Evolutionary conservation across 1,140 invertebrate species (phyloP), one percentile per base, ranked within the genome.

Genomic region (Pogonomyrmex californicus): DNA sequence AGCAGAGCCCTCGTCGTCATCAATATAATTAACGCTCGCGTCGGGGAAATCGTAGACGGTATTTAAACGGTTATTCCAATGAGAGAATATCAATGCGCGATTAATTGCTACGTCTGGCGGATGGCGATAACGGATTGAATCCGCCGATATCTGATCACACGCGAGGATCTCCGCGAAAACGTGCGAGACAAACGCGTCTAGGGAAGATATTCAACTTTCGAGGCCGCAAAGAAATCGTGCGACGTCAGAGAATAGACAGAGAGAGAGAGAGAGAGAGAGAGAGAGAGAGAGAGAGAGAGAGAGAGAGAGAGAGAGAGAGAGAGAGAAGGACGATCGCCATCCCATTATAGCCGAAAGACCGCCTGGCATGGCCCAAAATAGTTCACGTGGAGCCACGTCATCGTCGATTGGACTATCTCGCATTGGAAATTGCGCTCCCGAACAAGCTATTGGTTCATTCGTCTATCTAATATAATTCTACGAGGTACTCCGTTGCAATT

Each of bases 321-420:
- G n/a, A 66, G 23, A 38, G 75, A 17, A 58, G 63, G 60, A 77
- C 33, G 73, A 73, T 85, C 54, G 83, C 60, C 75, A 66, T 85
- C 83, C 71, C 62, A 77, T 85, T 86, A 77, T 77, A 86, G 36
- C 47, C 36, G 38, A 86, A 23, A 86, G 83, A 86, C 60, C 68
- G 81, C 58, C 71, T 77, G 83, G 73, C 49, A 77, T 12, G 23
- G 54, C 85, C 85, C 86, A 76, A 91, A 91, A 91, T 91, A 91
- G 88, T 90, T 71, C 78, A 86, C 78, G 70, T 79, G 58, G 65
- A 76, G 70, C 88, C 86, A 75, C 90, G 90, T 91, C 90, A 91
- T 85, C 87, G 77, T 60, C 79, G 86, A 85, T 87, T 87, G 87
- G 81, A 87, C 47, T 23, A 68, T 62, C 89, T 89, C 77, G 71